A percentile compares a stretch with the other conserved stretches of the same genome.
Conservation (phyloP, 1,140 invertebrate genomes). For the Atta colombica region DNA sequence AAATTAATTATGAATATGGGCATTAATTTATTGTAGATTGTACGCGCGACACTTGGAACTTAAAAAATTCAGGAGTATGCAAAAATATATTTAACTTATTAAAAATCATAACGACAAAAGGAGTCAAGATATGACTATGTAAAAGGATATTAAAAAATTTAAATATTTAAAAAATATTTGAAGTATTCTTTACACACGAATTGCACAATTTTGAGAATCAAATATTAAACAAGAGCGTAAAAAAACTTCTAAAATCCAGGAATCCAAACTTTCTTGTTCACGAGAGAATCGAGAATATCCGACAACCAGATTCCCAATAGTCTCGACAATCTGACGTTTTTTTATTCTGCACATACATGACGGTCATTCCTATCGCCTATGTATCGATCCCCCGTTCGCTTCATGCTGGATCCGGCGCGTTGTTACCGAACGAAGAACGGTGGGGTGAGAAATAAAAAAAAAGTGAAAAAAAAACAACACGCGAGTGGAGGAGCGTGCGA, state of each 20-base stretch:
- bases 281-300: neutral
- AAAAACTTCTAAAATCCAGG: neutral
- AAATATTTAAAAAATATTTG: neutral
- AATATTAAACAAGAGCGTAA: neutral
- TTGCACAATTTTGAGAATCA: neutral
- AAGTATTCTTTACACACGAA: too few relatives aligned
- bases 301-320: constrained; percentile 10
- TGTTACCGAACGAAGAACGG: constrained; percentile 55
- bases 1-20: too few relatives aligned
- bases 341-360: constrained; percentile 10
- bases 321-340: constrained; percentile 43
- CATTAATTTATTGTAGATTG: neutral
- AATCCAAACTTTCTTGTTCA: neutral
- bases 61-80: neutral
- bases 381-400: constrained; percentile 68
- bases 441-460: constrained; percentile 18
- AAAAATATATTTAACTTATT: neutral
- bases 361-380: constrained; percentile 41
- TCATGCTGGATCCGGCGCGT: constrained; percentile 47
- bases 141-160: neutral
- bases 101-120: neutral
- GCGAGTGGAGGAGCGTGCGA: constrained; percentile 21
- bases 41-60: neutral
- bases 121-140: neutral
- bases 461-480: constrained; percentile 34